Evolutionary conservation across 2,797 vertebrate genomes (phyloP), one percentile per base, ranked within the genome.

Genomic region (Lates japonicus): DNA sequence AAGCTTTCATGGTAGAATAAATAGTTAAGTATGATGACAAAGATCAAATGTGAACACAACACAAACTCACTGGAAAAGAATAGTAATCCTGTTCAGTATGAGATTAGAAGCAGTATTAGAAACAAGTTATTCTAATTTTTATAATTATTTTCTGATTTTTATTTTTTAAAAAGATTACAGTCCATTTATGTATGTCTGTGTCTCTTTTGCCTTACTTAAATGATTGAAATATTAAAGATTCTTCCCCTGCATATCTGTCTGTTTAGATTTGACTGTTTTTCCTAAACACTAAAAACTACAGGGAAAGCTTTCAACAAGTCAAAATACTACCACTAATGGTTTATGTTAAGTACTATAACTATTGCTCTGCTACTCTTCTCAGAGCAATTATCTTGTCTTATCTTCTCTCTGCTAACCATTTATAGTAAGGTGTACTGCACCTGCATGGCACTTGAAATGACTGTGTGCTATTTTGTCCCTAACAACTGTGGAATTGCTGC

Each of bases 381-480:
- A 44, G 29, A 74, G 41, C 49, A 75, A 74, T 80, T 63, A 78
- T 66, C 62, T 42, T 31, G 10, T 37, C 65, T 80, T 68, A 67
- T 76, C 60, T 70, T 64, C 55, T 60, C 41, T 22, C 67, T 31
- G 68, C 52, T 63, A 25, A 44, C 19, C 55, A 37, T 80, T 71
- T 67, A 42, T 20, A 69, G 57, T 20, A 22, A 72, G 31, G 57
- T 72, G 73, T 59, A 44, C 41, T 42, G n/a, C 70, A 76, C 73
- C 71, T 86, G 46, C 37, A 13, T 20, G 54, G 41, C 33, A 70
- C 61, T 60, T 66, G 7, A 75, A 59, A 57, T 71, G 35, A 70
- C 57, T 77, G 22, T 31, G 9, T 70, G 78, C 20, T 69, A 41
- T 86, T 82, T 88, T 64, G 61, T 76, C 61, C 46, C 29, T 76